Evolutionary conservation across 2,113 vertebrate species (phyloP).

Genomic region (Daboia siamensis): DNA sequence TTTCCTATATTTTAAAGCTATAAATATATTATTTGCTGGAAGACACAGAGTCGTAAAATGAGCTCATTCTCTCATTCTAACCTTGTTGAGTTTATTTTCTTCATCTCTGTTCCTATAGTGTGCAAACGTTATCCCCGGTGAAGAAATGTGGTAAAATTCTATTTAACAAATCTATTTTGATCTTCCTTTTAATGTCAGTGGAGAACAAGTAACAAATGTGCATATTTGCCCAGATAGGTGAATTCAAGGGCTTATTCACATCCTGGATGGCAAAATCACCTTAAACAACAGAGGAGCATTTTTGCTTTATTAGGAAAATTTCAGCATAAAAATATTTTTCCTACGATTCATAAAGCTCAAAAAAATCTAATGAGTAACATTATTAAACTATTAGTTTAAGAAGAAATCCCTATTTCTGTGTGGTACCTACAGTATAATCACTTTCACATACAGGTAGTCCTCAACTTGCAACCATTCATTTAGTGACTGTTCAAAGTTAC

Average conservation of each 20-base stretch:
- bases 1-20: not conserved
- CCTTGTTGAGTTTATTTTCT: not conserved
- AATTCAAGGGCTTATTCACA: not conserved
- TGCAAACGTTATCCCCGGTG: not conserved
- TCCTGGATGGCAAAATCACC: not conserved
- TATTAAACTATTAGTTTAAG: not conserved
- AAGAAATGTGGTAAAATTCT: not conserved
- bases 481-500: not conserved
- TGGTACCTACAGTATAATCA: not conserved
- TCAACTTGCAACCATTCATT: not conserved
- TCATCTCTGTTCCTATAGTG: not conserved
- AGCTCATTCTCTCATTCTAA: not conserved
- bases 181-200: not conserved
- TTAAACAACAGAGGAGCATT: not conserved
- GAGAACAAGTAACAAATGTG: not conserved
- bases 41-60: not conserved
- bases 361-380: not conserved
- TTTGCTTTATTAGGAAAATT: not conserved
- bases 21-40: not conserved
- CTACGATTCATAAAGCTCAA: not conserved
- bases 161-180: not conserved
- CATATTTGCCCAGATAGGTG: not conserved
- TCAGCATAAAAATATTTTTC: not conserved
- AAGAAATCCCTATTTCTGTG: not conserved
- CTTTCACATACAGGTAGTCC: not conserved